Percentiles rank a stretch among this genome's conserved stretches.
These are phyloP conservation scores for Acanthurus lineatus DNA, from an alignment of 2,797 vertebrate genomes.

Conservation along the genomic window DNA sequence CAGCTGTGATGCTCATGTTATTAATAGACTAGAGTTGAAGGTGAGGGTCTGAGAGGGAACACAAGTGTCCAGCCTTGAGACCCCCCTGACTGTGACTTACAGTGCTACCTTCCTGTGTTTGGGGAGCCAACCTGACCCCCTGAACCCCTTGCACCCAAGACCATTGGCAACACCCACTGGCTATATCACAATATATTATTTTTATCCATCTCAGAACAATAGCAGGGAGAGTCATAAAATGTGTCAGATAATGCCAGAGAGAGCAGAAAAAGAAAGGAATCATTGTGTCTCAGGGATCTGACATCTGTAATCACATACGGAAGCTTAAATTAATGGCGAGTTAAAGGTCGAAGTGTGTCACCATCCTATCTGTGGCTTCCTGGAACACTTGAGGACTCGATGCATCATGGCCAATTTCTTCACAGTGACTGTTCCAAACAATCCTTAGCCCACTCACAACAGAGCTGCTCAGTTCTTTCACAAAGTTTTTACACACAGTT, in stretches of 20 bases:
- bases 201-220: constrained; percentile 86
- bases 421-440: constrained; percentile 21
- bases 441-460: constrained; percentile 10
- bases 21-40: constrained; percentile 78
- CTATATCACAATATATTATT: constrained; percentile 81
- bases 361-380: constrained; percentile 67
- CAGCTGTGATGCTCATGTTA: constrained; percentile 49
- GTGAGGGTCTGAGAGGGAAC: constrained; percentile 62
- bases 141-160: constrained; percentile 73
- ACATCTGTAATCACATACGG: constrained; percentile 73
- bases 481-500: constrained; percentile 9
- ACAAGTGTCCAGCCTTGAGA: constrained; percentile 78
- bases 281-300: constrained; percentile 61
- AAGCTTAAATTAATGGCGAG: constrained; percentile 76
- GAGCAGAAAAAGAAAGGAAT: constrained; percentile 63
- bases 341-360: constrained; percentile 73
- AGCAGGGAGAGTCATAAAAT: constrained; percentile 77
- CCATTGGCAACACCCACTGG: constrained; percentile 80
- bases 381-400: constrained; percentile 55
- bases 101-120: constrained; percentile 83
- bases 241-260: constrained; percentile 70
- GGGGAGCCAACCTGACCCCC: constrained; percentile 76
- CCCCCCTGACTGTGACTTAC: constrained; percentile 71
- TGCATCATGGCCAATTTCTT: constrained; percentile 43
- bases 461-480: not conserved